These are phyloP conservation scores for Sogatella furcifera DNA, from an alignment of 1,140 invertebrate species.

Conservation along the genomic window DNA sequence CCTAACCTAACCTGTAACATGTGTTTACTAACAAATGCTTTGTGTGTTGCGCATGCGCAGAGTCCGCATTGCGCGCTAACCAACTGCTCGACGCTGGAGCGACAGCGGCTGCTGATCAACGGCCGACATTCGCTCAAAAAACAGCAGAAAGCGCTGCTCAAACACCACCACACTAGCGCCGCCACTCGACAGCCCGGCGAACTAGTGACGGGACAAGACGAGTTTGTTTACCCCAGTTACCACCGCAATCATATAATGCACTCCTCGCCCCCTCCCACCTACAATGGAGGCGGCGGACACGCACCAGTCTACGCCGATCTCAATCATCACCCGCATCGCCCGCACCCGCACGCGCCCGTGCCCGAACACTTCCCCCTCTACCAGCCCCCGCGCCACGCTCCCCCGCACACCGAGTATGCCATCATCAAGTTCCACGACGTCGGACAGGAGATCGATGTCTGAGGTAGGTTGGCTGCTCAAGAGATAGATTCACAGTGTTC, in stretches of 20 bases:
- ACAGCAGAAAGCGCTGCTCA: neutral
- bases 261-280: conserved; percentile 5
- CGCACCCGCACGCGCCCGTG: conserved; percentile 22
- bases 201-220: neutral
- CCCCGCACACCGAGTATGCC: conserved; percentile 54
- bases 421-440: conserved; percentile 67
- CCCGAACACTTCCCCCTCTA: conserved; percentile 17
- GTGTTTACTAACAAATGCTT: too few species aligned
- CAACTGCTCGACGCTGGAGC: conserved; percentile 7
- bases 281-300: conserved; percentile 2
- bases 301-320: conserved; percentile 28
- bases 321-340: conserved; percentile 12
- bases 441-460: conserved; percentile 65
- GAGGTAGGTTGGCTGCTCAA: conserved; percentile 22
- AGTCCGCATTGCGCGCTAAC: conserved; percentile 12
- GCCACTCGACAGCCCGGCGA: neutral
- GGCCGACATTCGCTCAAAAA: conserved; percentile 11
- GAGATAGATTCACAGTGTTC: too few species aligned
- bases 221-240: neutral
- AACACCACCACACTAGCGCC: neutral
- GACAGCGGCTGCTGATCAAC: conserved; percentile 8
- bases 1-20: too few species aligned
- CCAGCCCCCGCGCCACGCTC: conserved; percentile 27
- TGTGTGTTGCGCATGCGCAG: neutral
- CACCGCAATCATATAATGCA: neutral